Evolutionary conservation across 2,113 vertebrate genomes (phyloP).

Genomic region (Ochotona princeps): DNA sequence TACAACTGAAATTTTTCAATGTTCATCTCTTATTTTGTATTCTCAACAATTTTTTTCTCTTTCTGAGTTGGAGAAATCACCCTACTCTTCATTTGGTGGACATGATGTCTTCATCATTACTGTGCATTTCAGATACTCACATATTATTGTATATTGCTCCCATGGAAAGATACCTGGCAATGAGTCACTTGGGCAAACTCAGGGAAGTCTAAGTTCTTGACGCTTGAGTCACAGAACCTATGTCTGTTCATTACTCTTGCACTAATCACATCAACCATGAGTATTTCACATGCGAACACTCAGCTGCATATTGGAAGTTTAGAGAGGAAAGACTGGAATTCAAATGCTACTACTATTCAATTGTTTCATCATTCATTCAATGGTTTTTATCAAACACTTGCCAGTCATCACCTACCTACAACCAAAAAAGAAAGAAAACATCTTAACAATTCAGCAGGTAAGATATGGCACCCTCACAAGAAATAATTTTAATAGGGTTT

Average conservation of each 20-base stretch:
- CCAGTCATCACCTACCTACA: not conserved
- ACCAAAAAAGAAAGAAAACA: not conserved
- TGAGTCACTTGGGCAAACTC: not conserved
- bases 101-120: not conserved
- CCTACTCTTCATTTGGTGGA: not conserved
- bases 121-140: not conserved
- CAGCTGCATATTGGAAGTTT: not conserved
- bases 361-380: not conserved
- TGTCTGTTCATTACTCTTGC: not conserved
- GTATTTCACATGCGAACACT: not conserved
- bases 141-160: not conserved
- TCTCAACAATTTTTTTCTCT: not conserved
- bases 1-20: not conserved
- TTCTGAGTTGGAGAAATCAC: not conserved
- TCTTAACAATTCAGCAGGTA: not conserved
- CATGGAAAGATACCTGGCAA: not conserved
- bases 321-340: not conserved
- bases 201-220: not conserved
- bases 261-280: not conserved
- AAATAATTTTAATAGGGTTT: not conserved
- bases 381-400: not conserved
- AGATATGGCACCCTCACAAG: not conserved
- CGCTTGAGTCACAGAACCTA: not conserved
- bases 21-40: conserved; percentile 10
- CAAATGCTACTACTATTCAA: not conserved